phyloP scores from a whole-genome alignment of 2,888 invertebrate species.

The Epinotia brunnichana region DNA sequence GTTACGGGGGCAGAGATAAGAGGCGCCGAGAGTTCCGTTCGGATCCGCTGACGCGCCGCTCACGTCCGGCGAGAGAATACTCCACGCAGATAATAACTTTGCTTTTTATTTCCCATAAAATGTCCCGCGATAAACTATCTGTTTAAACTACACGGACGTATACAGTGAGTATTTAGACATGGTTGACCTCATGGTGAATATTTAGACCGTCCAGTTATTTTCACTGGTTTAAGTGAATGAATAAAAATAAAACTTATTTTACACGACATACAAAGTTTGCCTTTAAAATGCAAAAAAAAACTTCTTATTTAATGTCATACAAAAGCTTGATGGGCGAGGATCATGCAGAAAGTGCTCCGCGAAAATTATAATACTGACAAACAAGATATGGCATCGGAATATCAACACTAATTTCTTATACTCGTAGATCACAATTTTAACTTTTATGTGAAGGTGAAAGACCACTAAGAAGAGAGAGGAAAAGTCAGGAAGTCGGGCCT shows the following conservation, averaged over 20 bases:
- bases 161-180: background rate
- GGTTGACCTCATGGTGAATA: background rate
- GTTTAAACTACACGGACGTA: background rate
- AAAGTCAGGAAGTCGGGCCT: background rate
- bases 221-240: too few relatives aligned
- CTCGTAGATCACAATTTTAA: too few relatives aligned
- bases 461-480: background rate
- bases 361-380: too few relatives aligned
- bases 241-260: too few relatives aligned
- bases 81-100: conserved; percentile 23
- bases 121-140: background rate
- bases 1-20: conserved; percentile 38
- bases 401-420: too few relatives aligned
- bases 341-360: too few relatives aligned
- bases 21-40: conserved; percentile 21
- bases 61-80: conserved; percentile 21
- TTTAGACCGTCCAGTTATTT: background rate
- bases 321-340: too few relatives aligned
- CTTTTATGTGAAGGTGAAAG: background rate
- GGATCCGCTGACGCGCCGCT: conserved; percentile 32
- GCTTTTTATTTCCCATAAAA: conserved; percentile 23
- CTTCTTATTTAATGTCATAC: too few relatives aligned
- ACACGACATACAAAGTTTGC: too few relatives aligned
- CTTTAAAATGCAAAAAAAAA: too few relatives aligned
- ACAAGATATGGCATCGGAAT: too few relatives aligned